phyloP scores from a whole-genome alignment of 1,140 invertebrate genomes.

The Acromyrmex echinatior region DNA sequence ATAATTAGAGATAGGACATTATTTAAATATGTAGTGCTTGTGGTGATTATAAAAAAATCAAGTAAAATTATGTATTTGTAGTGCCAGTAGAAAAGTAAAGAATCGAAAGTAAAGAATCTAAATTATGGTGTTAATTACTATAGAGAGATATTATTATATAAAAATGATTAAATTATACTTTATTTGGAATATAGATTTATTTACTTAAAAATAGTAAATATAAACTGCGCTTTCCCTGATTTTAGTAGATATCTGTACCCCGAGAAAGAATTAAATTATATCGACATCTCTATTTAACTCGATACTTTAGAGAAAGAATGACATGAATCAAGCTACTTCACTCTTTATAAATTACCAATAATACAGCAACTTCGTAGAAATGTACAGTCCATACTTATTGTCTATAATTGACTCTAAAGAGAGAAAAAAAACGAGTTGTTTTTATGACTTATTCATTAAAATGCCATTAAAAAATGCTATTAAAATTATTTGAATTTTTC shows the following conservation, averaged over 20 bases:
- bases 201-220: not conserved
- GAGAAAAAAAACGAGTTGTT: not conserved
- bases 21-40: constrained; percentile 7
- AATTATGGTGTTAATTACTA: not conserved
- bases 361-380: too few species aligned
- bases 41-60: constrained; percentile 2
- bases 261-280: too few species aligned
- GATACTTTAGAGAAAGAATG: too few species aligned
- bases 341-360: too few species aligned
- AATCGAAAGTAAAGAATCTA: not conserved
- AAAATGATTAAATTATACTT: constrained; percentile 12
- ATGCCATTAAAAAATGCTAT: not conserved
- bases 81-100: not conserved
- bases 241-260: too few species aligned
- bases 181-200: not conserved
- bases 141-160: not conserved
- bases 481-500: not conserved
- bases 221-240: too few species aligned
- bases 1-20: constrained; percentile 7
- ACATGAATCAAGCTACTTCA: too few species aligned
- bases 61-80: not conserved
- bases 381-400: too few species aligned
- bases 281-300: too few species aligned
- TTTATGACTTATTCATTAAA: not conserved
- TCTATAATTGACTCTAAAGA: not conserved